phyloP scores from a whole-genome alignment of 2,113 vertebrate genomes.

The Erpornis zantholeuca region DNA sequence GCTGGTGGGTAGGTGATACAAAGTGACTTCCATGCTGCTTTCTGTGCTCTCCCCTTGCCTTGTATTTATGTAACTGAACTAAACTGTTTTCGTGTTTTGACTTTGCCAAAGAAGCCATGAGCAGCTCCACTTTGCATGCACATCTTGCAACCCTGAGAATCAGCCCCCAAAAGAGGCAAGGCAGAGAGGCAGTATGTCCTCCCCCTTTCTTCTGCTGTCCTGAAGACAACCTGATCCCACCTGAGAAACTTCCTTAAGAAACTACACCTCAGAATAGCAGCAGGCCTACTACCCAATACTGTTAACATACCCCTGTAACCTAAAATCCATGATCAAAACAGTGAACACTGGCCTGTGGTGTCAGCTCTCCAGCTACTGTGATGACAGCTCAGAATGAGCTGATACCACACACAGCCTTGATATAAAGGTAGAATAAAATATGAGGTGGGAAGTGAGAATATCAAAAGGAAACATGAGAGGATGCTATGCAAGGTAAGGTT shows the following conservation, averaged over 20 bases:
- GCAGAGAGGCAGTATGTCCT: neutral
- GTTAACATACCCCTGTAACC: neutral
- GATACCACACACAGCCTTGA: slow-evolving; percentile 10
- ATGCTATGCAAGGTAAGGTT: slow-evolving; percentile 4
- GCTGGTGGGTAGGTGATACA: neutral
- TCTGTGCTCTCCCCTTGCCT: neutral
- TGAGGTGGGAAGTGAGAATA: slow-evolving; percentile 18
- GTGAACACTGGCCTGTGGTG: neutral
- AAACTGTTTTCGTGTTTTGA: neutral
- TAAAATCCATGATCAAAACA: slow-evolving; percentile 23
- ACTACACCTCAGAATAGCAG: neutral
- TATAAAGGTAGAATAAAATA: slow-evolving; percentile 50
- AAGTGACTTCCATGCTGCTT: neutral
- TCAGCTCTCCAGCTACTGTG: slow-evolving; percentile 5
- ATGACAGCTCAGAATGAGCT: slow-evolving; percentile 11
- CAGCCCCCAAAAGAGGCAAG: neutral
- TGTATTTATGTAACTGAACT: neutral
- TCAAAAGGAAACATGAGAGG: slow-evolving; percentile 53
- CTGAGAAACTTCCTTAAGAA: neutral
- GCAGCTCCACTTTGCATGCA: neutral
- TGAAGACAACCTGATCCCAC: neutral
- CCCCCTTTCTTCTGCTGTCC: neutral
- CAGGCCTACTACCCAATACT: neutral
- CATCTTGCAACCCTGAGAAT: neutral
- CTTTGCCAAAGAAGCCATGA: neutral